These are phyloP conservation scores for Rutpela maculata DNA, from an alignment of 2,888 invertebrate genomes.

Conservation along the genomic window DNA sequence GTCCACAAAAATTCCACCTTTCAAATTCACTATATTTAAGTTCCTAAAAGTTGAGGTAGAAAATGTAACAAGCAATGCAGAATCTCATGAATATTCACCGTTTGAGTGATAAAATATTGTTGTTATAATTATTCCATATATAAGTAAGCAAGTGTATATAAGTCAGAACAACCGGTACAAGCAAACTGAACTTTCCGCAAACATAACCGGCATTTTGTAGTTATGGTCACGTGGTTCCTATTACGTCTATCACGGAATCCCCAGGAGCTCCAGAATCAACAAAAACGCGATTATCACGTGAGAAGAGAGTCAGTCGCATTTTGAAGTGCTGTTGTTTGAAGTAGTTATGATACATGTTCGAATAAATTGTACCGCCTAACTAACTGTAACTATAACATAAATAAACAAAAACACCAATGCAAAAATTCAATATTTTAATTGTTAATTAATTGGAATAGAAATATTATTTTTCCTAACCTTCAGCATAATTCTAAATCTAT, in stretches of 20 bases:
- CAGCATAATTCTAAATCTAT: no score
- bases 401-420: no score
- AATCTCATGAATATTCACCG: background rate
- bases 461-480: no score
- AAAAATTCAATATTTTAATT: no score
- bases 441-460: no score
- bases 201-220: constrained; percentile 55
- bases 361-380: background rate
- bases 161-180: constrained; percentile 45
- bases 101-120: constrained; percentile 9
- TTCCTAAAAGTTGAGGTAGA: background rate
- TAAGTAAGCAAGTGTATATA: constrained; percentile 8
- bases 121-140: background rate
- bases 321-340: background rate
- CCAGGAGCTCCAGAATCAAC: constrained; percentile 29
- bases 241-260: constrained; percentile 32
- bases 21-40: constrained; percentile 1
- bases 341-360: background rate
- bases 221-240: constrained; percentile 48
- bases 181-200: constrained; percentile 51
- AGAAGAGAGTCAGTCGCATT: constrained; percentile 5
- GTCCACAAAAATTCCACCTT: background rate
- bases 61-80: constrained; percentile 9
- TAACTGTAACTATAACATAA: no score
- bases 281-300: constrained; percentile 35